Evolutionary conservation across 2,113 vertebrate genomes (phyloP).

Genomic region (Semicossyphus pulcher): DNA sequence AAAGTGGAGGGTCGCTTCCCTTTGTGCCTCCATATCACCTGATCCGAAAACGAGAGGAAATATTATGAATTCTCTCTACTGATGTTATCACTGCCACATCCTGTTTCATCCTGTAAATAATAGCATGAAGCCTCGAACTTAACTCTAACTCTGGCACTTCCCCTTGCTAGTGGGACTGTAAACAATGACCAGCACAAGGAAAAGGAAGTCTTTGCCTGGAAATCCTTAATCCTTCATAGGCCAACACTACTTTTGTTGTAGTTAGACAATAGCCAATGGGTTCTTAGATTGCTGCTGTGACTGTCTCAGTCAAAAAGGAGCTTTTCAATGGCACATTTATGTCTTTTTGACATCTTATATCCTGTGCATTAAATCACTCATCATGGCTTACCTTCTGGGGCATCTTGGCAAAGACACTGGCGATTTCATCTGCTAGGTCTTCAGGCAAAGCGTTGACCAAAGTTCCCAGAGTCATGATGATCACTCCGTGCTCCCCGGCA

Average conservation of each 20-base stretch:
- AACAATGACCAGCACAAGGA: no score
- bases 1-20: slow-evolving; percentile 71
- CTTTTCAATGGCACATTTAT: no score
- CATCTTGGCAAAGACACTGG: slow-evolving; percentile 70
- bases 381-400: slow-evolving; percentile 74
- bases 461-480: slow-evolving; percentile 78
- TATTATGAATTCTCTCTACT: neutral
- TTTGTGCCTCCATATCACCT: slow-evolving; percentile 80
- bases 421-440: slow-evolving; percentile 65
- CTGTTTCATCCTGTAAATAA: neutral
- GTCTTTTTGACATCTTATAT: neutral
- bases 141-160: no score
- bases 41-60: slow-evolving; percentile 1
- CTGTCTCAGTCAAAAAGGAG: no score
- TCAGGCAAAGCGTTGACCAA: slow-evolving; percentile 61
- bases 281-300: no score
- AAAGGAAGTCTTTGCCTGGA: no score
- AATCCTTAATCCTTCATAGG: no score
- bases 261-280: no score
- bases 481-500: slow-evolving; percentile 75
- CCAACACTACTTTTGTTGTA: no score
- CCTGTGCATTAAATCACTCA: neutral
- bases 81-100: neutral
- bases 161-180: no score
- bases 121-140: no score